Evolutionary conservation across 2,888 invertebrate genomes (phyloP).

Genomic region (Cryptocephalus primarius): DNA sequence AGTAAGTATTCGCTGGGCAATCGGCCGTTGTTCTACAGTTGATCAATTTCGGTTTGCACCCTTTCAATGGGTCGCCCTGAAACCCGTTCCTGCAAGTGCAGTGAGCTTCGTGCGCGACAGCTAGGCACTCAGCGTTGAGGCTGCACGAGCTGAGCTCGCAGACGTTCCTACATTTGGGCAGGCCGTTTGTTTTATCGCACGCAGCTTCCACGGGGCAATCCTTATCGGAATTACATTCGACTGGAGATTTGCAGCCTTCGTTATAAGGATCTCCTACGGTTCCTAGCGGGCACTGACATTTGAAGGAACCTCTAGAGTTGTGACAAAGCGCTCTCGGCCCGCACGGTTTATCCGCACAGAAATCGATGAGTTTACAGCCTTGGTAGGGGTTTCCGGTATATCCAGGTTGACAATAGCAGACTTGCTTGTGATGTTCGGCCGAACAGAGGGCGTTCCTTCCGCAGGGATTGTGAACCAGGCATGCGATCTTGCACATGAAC

Average conservation of each 20-base stretch:
- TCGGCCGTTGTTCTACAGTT: conserved; percentile 60
- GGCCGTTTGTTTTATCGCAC: conserved; percentile 59
- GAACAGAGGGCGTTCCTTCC: conserved; percentile 78
- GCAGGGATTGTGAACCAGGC: conserved; percentile 72
- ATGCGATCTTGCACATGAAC: conserved; percentile 77
- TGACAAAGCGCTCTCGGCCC: conserved; percentile 70
- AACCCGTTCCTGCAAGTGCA: conserved; percentile 74
- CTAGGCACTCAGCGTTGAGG: conserved; percentile 71
- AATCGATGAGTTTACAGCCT: conserved; percentile 66
- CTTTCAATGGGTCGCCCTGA: conserved; percentile 64
- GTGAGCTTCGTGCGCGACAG: conserved; percentile 61
- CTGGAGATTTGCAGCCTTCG: conserved; percentile 71
- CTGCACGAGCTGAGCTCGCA: conserved; percentile 72
- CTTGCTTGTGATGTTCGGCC: conserved; percentile 68
- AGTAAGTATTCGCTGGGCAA: conserved; percentile 70
- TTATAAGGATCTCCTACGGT: conserved; percentile 78
- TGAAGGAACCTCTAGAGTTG: conserved; percentile 68
- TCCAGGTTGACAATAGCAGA: conserved; percentile 79
- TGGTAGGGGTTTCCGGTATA: conserved; percentile 67
- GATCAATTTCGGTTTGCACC: conserved; percentile 66
- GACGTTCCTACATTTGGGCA: conserved; percentile 73
- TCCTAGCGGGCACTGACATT: conserved; percentile 67
- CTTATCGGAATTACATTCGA: conserved; percentile 65
- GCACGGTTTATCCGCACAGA: conserved; percentile 68
- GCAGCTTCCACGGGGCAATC: conserved; percentile 75